phyloP scores from a whole-genome alignment of 2,797 vertebrate genomes.

The Remorina albescens region DNA sequence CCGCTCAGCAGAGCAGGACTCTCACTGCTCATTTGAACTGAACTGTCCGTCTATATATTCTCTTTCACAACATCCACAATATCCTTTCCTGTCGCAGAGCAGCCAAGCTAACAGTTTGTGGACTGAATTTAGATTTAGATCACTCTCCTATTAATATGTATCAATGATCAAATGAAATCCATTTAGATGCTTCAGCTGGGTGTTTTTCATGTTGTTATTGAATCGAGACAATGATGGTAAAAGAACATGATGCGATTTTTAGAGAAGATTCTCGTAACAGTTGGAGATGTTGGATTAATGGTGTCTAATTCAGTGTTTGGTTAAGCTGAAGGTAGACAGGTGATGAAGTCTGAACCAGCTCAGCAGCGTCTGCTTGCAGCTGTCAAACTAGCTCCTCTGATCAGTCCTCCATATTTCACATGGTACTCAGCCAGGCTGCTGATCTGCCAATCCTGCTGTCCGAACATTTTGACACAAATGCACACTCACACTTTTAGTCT shows the following conservation, averaged over 20 bases:
- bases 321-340: conserved; percentile 52
- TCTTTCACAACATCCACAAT: conserved; percentile 19
- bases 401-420: conserved; percentile 45
- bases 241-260: background rate
- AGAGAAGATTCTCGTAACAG: background rate
- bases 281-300: conserved; percentile 57
- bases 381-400: conserved; percentile 29
- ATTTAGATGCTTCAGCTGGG: background rate
- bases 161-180: background rate
- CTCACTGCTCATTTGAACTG: background rate
- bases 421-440: conserved; percentile 35
- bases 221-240: background rate
- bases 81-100: conserved; percentile 13
- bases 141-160: background rate
- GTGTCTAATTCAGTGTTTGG: conserved; percentile 36
- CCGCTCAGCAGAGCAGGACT: conserved; percentile 19
- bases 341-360: conserved; percentile 50
- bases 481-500: conserved; percentile 19
- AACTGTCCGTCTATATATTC: conserved; percentile 8
- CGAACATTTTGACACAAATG: conserved; percentile 58
- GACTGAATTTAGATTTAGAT: background rate
- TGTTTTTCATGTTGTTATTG: background rate
- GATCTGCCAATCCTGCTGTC: conserved; percentile 48
- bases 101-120: background rate
- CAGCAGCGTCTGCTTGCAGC: conserved; percentile 32